Evolutionary conservation across 2,888 invertebrate species (phyloP).

Genomic region (Tribolium freemani): DNA sequence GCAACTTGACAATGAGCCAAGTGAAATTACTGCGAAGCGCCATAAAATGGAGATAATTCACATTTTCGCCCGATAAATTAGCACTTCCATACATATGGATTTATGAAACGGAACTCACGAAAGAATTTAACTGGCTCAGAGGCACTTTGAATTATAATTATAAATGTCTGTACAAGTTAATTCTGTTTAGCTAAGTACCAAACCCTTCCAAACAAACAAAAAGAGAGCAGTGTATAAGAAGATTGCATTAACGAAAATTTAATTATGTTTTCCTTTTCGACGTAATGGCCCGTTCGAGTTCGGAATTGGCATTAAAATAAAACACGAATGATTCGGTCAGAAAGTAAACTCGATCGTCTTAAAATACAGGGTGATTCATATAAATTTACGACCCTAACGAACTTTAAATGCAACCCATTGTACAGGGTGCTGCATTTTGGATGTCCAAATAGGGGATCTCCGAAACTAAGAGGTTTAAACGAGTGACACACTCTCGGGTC

Average conservation of each 20-base stretch:
- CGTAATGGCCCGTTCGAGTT: conserved; percentile 14
- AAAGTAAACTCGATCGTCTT: conserved; percentile 1
- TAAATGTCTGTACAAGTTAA: conserved; percentile 6
- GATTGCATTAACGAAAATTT: conserved; percentile 19
- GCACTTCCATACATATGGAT: background rate
- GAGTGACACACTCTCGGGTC: too few relatives aligned
- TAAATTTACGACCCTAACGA: too few relatives aligned
- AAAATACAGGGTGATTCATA: too few relatives aligned
- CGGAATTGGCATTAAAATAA: conserved; percentile 9
- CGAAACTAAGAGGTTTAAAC: too few relatives aligned
- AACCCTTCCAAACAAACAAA: conserved; percentile 1
- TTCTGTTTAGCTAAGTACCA: background rate
- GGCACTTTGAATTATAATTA: background rate
- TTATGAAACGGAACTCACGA: background rate
- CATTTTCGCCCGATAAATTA: background rate
- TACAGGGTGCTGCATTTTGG: too few relatives aligned
- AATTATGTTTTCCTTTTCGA: conserved; percentile 15
- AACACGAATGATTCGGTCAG: background rate
- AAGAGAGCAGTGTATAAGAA: conserved; percentile 5
- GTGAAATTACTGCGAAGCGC: conserved; percentile 18
- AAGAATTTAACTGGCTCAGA: background rate
- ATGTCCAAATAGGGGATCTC: too few relatives aligned
- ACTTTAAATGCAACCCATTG: too few relatives aligned
- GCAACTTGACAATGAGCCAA: conserved; percentile 31
- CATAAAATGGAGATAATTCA: conserved; percentile 13